Evolutionary conservation across 2,113 vertebrate species (phyloP).

Genomic region (Suncus etruscus): DNA sequence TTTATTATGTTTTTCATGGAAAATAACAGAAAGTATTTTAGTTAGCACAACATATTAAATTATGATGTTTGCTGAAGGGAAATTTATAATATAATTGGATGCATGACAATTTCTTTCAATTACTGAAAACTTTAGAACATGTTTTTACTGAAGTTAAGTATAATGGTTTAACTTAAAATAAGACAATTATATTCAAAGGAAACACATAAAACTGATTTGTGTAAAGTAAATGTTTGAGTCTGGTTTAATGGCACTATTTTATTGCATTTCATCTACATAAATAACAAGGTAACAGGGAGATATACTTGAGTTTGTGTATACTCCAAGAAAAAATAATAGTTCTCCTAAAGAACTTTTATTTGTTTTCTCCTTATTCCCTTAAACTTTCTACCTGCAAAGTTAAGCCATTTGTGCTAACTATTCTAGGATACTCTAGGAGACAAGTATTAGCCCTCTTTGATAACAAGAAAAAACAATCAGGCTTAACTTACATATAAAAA

Average conservation of each 20-base stretch:
- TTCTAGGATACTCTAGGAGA: not conserved
- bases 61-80: constrained; percentile 42
- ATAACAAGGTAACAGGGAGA: not conserved
- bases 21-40: constrained; percentile 43
- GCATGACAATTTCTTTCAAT: not conserved
- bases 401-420: not conserved
- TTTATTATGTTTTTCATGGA: not conserved
- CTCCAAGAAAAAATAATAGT: constrained; percentile 14
- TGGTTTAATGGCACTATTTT: constrained; percentile 22
- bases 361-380: not conserved
- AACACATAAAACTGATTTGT: constrained; percentile 48
- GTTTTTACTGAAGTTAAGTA: constrained; percentile 57
- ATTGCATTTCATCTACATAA: constrained; percentile 23
- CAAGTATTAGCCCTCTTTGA: not conserved
- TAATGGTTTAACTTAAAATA: constrained; percentile 52
- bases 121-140: constrained; percentile 35
- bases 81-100: constrained; percentile 54
- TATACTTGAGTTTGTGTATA: not conserved
- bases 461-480: not conserved
- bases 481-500: not conserved
- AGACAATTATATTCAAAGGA: constrained; percentile 64
- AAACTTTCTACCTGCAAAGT: not conserved
- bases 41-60: constrained; percentile 41
- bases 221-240: constrained; percentile 37
- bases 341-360: not conserved